phyloP scores from a whole-genome alignment of 1,140 invertebrate species.

The Bombus cullumanus region DNA sequence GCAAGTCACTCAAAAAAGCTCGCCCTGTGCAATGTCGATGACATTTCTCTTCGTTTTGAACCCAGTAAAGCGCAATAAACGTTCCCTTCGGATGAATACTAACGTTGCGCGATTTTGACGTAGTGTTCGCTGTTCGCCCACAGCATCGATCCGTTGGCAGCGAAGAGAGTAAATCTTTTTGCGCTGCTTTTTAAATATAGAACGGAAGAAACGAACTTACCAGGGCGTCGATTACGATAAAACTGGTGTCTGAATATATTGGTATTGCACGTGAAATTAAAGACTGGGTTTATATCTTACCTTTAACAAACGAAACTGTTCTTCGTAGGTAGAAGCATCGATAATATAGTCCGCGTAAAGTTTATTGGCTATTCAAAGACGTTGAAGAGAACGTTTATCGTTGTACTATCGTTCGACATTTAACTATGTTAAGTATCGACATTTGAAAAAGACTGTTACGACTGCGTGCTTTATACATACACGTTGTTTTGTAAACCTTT shows the following conservation, averaged over 20 bases:
- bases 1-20: slow-evolving; percentile 20
- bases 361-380: too few relatives aligned
- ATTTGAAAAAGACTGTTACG: neutral
- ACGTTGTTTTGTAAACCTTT: neutral
- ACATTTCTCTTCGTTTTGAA: slow-evolving; percentile 29
- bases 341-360: too few relatives aligned
- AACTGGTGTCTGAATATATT: neutral
- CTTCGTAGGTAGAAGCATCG: neutral
- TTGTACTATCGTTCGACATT: too few relatives aligned
- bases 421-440: too few relatives aligned
- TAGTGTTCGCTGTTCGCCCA: neutral
- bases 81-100: slow-evolving; percentile 22
- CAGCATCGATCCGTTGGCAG: slow-evolving; percentile 5
- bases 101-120: slow-evolving; percentile 21
- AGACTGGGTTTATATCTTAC: neutral
- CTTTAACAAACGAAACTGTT: neutral
- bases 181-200: neutral
- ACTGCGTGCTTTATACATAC: too few relatives aligned
- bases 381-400: too few relatives aligned
- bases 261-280: neutral
- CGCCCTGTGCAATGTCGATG: neutral
- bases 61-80: slow-evolving; percentile 13
- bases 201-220: neutral
- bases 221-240: neutral
- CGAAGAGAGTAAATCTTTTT: slow-evolving; percentile 10